Conservation (phyloP, 2,797 vertebrate species). For the Choloepus didactylus region DNA sequence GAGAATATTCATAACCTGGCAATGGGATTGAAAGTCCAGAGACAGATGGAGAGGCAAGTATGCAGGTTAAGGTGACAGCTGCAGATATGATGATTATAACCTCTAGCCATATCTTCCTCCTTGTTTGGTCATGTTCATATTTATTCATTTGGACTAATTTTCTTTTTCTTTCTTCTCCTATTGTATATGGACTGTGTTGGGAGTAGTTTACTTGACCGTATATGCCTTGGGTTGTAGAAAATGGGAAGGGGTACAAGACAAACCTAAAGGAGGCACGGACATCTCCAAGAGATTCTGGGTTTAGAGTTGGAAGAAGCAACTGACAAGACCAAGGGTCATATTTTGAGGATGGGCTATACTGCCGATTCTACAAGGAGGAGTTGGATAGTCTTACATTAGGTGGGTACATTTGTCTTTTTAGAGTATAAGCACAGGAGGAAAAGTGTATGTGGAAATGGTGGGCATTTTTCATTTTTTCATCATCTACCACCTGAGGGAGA, state of each 20-base stretch:
- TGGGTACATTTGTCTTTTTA: constrained; percentile 14
- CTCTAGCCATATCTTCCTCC: background rate
- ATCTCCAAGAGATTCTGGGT: background rate
- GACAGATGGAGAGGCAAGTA: background rate
- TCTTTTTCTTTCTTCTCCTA: background rate
- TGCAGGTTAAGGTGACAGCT: background rate
- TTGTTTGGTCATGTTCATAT: background rate
- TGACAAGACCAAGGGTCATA: background rate
- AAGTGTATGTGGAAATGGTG: background rate
- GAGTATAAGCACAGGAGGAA: background rate
- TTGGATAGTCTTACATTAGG: background rate
- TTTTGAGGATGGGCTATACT: background rate
- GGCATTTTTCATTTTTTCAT: background rate
- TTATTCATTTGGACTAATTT: background rate
- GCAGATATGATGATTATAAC: background rate
- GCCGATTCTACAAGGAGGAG: background rate
- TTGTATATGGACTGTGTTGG: background rate
- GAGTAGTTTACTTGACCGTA: background rate
- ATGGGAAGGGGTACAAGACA: background rate
- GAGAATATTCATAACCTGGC: background rate
- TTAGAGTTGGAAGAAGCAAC: background rate
- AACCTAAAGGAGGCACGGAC: background rate
- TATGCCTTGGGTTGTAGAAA: background rate
- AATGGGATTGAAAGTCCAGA: background rate
- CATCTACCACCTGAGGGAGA: background rate